Base-by-base conservation (phyloP, 2,113 vertebrate species). In the Vireo altiloquus region DNA sequence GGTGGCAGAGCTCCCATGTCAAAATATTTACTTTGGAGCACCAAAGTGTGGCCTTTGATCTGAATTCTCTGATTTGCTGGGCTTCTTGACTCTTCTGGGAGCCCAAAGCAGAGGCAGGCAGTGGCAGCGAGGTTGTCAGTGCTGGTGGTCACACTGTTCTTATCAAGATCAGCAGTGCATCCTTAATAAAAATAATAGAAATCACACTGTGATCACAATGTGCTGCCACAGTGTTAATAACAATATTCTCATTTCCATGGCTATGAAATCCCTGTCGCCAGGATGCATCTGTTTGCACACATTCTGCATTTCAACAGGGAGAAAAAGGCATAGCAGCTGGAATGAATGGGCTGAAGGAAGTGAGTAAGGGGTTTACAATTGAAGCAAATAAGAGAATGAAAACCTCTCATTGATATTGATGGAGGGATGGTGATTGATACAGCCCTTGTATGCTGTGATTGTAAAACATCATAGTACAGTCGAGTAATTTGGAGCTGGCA, bases 11-110 rank as follows among this genome's bases (percentile, higher is more conserved):
- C 83, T 95, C 22, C 93, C 87, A 11, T 86, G 89, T 77, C 93
- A 92, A 86, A 96, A 94, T 92, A 96, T 88, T 96, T 96, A 82
- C 85, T 70, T 85, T 86, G 84, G 75, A 72, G 82, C 63, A 33
- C 63, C 87, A 70, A 70, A 74, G 79, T 5, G 53, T 80, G 85
- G 92, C 95, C 95, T 96, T 96, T 94, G 93, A 63, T 92, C 68
- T 60, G 56, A 86, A 37, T 90, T 94, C 87, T 89, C 46, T 60
- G 30, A 49, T 75, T 83, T 71, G 56, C 76, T 93, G n/a, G 2
- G 64, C 52, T 82, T 44, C 59, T 44, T 66, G 46, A 74, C 81
- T n/a, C n/a, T n/a, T n/a, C n/a, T 90, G 50, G 84, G 54, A 85
- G 79, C 66, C 70, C 17, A n/a, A 66, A 53, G 70, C 53, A 63